Evolutionary conservation across 1,140 invertebrate species (phyloP).

Genomic region (Micrasema longulum): DNA sequence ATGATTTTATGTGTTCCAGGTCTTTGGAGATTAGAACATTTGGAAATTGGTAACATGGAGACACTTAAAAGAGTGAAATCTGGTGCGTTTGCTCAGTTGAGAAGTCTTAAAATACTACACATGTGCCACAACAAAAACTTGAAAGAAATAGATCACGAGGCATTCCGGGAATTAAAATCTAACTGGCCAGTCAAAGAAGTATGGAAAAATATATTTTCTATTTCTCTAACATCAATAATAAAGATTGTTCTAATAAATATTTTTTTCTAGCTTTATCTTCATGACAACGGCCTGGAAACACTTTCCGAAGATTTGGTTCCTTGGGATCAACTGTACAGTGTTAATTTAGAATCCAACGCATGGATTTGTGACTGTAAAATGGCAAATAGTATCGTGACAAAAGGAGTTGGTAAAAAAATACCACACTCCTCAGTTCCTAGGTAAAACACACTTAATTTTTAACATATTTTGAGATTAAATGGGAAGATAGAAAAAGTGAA

Average conservation of each 20-base stretch:
- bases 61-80: constrained; percentile 67
- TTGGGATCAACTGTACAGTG: constrained; percentile 62
- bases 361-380: constrained; percentile 72
- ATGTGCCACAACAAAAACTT: constrained; percentile 66
- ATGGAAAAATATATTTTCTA: constrained; percentile 44
- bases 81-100: constrained; percentile 67
- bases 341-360: constrained; percentile 70
- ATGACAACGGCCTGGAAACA: constrained; percentile 67
- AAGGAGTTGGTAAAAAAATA: constrained; percentile 50
- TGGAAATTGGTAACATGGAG: constrained; percentile 70
- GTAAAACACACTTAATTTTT: no score
- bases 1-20: constrained; percentile 59
- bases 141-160: constrained; percentile 66
- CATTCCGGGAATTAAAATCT: constrained; percentile 66
- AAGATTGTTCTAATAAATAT: background rate
- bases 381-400: constrained; percentile 60
- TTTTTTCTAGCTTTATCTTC: constrained; percentile 65
- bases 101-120: constrained; percentile 65
- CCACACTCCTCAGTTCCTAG: constrained; percentile 18
- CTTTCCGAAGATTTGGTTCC: constrained; percentile 63
- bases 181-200: constrained; percentile 68
- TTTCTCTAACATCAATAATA: background rate
- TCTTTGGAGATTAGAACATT: constrained; percentile 65
- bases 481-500: no score
- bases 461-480: no score